A percentile compares a stretch with the other conserved stretches of the same genome.
Evolutionary conservation across 2,797 vertebrate genomes (phyloP).

Genomic region (Aphelocoma californica): DNA sequence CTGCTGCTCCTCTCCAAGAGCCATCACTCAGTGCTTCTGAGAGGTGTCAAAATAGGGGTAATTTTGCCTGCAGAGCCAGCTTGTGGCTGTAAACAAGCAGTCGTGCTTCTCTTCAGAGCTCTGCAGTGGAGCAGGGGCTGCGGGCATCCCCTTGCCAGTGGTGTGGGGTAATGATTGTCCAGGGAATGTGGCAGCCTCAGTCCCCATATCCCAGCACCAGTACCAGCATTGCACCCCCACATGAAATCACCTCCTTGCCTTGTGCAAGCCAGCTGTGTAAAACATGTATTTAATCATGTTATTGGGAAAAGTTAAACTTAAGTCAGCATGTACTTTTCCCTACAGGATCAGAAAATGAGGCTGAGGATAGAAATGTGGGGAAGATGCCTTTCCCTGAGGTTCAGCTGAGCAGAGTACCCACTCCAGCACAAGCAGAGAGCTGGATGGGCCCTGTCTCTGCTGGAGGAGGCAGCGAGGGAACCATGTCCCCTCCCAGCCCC

Average conservation of each 20-base stretch:
- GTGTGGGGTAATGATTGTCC: neutral
- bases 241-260: neutral
- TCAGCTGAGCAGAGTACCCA: neutral
- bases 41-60: constrained; percentile 42
- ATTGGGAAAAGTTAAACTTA: neutral
- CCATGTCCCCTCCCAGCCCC: neutral
- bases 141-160: neutral
- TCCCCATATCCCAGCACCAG: neutral
- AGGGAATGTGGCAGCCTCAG: accelerated
- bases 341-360: neutral
- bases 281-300: accelerated
- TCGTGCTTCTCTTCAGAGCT: neutral
- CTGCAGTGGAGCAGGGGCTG: neutral
- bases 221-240: accelerated
- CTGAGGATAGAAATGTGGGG: neutral
- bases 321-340: accelerated
- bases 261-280: accelerated
- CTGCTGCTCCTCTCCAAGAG: constrained; percentile 26
- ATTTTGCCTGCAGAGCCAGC: neutral
- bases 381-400: neutral
- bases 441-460: neutral
- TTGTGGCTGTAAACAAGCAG: neutral
- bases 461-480: neutral
- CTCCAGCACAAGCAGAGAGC: accelerated
- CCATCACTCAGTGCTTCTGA: neutral